Base-by-base conservation (phyloP, 2,888 invertebrate genomes). In the Drosophila tripunctata region DNA sequence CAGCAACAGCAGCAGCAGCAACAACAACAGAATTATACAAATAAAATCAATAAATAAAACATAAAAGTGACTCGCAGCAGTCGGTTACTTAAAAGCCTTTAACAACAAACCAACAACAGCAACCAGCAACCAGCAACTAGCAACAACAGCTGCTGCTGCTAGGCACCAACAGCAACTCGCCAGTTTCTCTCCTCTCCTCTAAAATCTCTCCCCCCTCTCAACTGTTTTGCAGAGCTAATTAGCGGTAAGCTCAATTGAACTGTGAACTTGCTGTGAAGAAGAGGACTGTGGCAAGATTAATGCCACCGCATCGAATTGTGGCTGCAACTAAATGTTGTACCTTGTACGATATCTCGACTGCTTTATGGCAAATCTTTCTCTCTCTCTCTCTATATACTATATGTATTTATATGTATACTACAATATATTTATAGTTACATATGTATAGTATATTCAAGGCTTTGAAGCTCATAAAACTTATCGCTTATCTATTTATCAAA, bases 1-100 rank as follows among this genome's bases (percentile, higher is more conserved):
- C 76, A 51, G 17, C 57, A 67, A 7, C 56, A 38, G 10, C 54
- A 50, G 38, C 55, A 63, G 15, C 47, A 27, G 36, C n/a, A 31
- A 10, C 22, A 24, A 14, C 67, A 54, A 1, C 78, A 47, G 14
- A 35, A 35, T 41, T 14, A 63, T 31, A 86, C 67, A 73, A 83
- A 79, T 76, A 80, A 86, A 80, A 83, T 80, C 80, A 80, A 80
- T 80, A 80, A 79, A 80, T 79, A 76, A 80, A 79, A 76, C 84
- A 83, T 79, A 86, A 70, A 76, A 76, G 67, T 67, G 55, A 75
- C 78, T 78, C 67, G 78, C 67, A 57, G 67, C 60, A 27, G 75
- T 81, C 82, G 81, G 78, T 77, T 68, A 77, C 73, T 66, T 77
- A 74, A 81, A 74, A 81, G 67, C 58, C 43, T 7, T 51, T 17